Evolutionary conservation across 2,888 invertebrate genomes (phyloP).

Genomic region (Eudemis profundana): DNA sequence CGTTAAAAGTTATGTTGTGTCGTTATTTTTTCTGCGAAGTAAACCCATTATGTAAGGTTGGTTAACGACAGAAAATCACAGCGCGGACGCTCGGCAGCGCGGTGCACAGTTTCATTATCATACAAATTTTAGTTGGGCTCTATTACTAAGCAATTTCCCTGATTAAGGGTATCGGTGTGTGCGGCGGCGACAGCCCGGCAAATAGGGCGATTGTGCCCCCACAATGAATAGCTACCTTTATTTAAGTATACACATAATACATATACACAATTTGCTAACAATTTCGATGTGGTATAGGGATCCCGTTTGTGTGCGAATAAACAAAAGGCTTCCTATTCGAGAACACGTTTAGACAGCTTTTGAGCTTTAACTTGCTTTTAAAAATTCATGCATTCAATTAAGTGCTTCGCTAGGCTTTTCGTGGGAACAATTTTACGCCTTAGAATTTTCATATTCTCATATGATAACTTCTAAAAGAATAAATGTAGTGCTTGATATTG

Average conservation of each 20-base stretch:
- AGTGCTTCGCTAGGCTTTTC: slow-evolving; percentile 8
- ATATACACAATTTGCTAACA: slow-evolving; percentile 31
- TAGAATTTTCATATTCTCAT: neutral
- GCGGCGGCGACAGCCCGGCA: slow-evolving; percentile 72
- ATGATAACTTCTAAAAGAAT: no score
- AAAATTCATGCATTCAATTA: slow-evolving; percentile 31
- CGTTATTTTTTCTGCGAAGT: slow-evolving; percentile 39
- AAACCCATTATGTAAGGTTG: slow-evolving; percentile 40
- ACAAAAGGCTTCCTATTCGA: slow-evolving; percentile 30
- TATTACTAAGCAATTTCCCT: slow-evolving; percentile 76
- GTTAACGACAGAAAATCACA: slow-evolving; percentile 55
- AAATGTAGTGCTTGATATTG: neutral
- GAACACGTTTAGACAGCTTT: slow-evolving; percentile 19
- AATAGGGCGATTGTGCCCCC: slow-evolving; percentile 70
- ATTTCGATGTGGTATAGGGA: slow-evolving; percentile 60
- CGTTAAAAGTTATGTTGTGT: slow-evolving; percentile 29
- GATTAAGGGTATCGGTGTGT: slow-evolving; percentile 70
- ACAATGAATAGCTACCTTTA: slow-evolving; percentile 72
- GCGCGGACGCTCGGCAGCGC: slow-evolving; percentile 55
- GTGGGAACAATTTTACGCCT: neutral
- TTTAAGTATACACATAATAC: slow-evolving; percentile 38
- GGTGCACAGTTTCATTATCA: slow-evolving; percentile 65
- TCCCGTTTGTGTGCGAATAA: slow-evolving; percentile 48
- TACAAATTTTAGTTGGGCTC: slow-evolving; percentile 71
- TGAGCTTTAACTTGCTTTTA: slow-evolving; percentile 11